Base-by-base conservation (phyloP, 2,113 vertebrate genomes). In the Dipodomys merriami region DNA sequence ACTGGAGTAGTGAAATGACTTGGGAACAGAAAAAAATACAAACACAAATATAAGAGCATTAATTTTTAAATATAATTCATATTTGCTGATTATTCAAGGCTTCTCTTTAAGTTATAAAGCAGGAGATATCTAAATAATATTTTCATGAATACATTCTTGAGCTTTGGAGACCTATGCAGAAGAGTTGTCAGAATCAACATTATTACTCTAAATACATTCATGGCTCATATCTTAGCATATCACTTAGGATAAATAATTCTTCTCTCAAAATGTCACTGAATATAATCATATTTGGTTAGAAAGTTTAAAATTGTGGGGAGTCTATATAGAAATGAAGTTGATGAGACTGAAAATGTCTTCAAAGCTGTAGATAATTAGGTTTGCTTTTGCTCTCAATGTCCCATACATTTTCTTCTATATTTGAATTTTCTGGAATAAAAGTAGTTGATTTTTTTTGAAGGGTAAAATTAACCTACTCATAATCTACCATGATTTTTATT, bases 391-490 rank as follows among this genome's bases (percentile, higher is more conserved):
- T 23, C 20, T 30, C 49, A 49, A 82, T 25, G 33, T 53, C 18
- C 19, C 76, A 82, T 33, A 30, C 68, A 83, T 65, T 81, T 84
- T 91, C n/a, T 92, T 86, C 69, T 83, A 84, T 78, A 86, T 76
- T 68, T 82, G 73, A 35, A 92, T 20, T 94, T 94, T 96, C 53
- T 94, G 86, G 93, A 46, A 92, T 83, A 83, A 92, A 89, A 87
- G 35, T 27, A 88, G 35, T 72, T 20, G 92, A 90, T n/a, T 82
- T 89, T 39, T 39, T 95, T 93, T 89, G 81, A 95, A 95, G 25
- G 25, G 12, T 33, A 82, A 90, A 92, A 92, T 1, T 65, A 93
- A 84, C 33, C n/a, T 57, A 86, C 29, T n/a, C 16, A 20, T 29
- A 79, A 64, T 29, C 49, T n/a, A 76, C 22, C 20, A 86, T 92